Conservation (phyloP, 2,888 invertebrate genomes). For the Ophion costatus region DNA sequence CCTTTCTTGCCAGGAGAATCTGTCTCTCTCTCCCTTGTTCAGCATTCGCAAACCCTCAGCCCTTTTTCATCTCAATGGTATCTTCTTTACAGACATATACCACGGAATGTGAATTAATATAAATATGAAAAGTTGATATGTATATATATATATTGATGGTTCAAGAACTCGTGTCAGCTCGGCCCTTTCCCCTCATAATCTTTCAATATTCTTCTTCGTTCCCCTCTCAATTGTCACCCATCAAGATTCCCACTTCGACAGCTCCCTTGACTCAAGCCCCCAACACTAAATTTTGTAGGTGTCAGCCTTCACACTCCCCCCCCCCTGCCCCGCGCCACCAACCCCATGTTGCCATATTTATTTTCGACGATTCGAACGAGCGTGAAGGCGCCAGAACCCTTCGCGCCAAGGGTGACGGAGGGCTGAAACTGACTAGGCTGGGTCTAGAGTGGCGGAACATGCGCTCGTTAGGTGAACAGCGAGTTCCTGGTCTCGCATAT, state of each 20-base stretch:
- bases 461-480: background rate
- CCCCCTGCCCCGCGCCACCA: background rate
- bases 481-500: conserved; percentile 15
- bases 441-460: background rate
- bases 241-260: conserved; percentile 14
- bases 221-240: background rate
- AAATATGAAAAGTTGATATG: background rate
- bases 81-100: background rate
- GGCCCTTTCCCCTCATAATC: background rate
- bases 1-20: background rate
- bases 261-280: conserved; percentile 9
- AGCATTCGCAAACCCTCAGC: conserved; percentile 18
- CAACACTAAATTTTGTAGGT: conserved; percentile 35
- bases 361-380: background rate
- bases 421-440: background rate
- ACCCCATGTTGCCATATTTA: too few species aligned
- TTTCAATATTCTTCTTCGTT: conserved; percentile 22
- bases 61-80: conserved; percentile 22
- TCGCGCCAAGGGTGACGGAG: background rate
- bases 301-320: conserved; percentile 8
- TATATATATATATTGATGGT: background rate
- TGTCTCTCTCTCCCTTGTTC: conserved; percentile 27
- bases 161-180: conserved; percentile 11
- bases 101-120: background rate
- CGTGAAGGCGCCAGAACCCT: background rate